Evolutionary conservation across 2,113 vertebrate species (phyloP).

Genomic region (Corythornis cristatus): DNA sequence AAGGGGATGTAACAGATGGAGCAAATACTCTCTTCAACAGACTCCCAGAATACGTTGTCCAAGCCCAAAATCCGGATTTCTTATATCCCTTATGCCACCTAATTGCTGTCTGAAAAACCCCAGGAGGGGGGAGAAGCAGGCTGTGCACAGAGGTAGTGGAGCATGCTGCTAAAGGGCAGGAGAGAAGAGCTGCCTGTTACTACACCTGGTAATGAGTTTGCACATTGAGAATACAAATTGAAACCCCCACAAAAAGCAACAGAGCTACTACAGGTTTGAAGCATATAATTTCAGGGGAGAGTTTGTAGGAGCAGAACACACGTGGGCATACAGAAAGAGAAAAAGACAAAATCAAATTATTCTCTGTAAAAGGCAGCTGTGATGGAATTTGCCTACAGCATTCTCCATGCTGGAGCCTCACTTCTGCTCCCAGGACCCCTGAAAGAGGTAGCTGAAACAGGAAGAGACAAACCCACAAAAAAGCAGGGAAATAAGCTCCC

Average conservation of each 20-base stretch:
- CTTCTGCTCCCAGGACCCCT: background rate
- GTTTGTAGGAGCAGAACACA: slow-evolving; percentile 38
- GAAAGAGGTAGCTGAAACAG: background rate
- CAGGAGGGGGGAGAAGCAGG: background rate
- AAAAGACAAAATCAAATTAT: slow-evolving; percentile 26
- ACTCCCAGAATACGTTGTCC: background rate
- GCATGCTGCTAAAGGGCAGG: background rate
- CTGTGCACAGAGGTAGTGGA: background rate
- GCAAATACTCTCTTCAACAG: background rate
- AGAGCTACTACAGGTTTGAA: background rate
- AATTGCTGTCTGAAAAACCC: background rate
- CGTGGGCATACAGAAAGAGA: background rate
- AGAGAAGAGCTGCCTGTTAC: background rate
- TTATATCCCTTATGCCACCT: background rate
- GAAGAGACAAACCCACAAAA: background rate
- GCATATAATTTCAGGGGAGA: slow-evolving; percentile 23
- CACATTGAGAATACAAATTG: background rate
- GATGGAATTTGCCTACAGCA: background rate
- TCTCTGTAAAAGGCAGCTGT: background rate
- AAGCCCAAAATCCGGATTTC: background rate
- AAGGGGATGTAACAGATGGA: background rate
- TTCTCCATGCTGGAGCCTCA: background rate
- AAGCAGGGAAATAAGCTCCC: background rate
- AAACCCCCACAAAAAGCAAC: background rate
- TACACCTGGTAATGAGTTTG: background rate